Evolutionary conservation across 2,888 invertebrate genomes (phyloP), one percentile per base, ranked within the genome.

Genomic region (Protonemura montana): DNA sequence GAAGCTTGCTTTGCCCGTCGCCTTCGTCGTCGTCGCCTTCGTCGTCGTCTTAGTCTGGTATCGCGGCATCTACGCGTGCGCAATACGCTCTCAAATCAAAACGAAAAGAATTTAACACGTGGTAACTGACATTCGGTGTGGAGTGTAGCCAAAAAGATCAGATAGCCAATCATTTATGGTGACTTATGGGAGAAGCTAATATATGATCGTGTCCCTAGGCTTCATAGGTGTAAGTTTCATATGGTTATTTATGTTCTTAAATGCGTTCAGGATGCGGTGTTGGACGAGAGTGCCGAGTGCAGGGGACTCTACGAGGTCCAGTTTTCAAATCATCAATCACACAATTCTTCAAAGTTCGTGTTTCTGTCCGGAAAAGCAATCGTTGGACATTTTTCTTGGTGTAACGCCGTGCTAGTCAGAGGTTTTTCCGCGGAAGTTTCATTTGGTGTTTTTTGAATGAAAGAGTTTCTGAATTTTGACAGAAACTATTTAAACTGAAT

Each of bases 81-180:
- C n/a, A n/a, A n/a, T n/a, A n/a, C n/a, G n/a, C n/a, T 35, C 35
- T 10, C 35, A 35, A 6, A 3, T 10, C 35, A 35, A 10, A 3
- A 35, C 3, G 35, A 35, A 35, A 35, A 35, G 10, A 35, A 35
- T 6, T n/a, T 10, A 35, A 3, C 78, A 78, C 78, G 78, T 78
- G 78, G 78, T 26, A 13, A 42, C 82, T 35, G 30, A 30, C 35
- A 30, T 41, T 30, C 26, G 26, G 3, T 0, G 84, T 84, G 84
- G 84, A 84, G 42, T 27, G 21, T 7, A 76, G 84, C 84, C 84
- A 84, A 84, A 76, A 81, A 28, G n/a, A n/a, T 59, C 76, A 28
- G 59, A 27, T 76, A 76, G 28, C 84, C 84, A 84, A 84, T 84
- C 84, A 84, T 84, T 84, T 84, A 84, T 59, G 28, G 76, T 84